Percentiles rank a stretch among this genome's conserved stretches.
Conservation (phyloP, 1,140 invertebrate species). For the Tetragnatha versicolor region DNA sequence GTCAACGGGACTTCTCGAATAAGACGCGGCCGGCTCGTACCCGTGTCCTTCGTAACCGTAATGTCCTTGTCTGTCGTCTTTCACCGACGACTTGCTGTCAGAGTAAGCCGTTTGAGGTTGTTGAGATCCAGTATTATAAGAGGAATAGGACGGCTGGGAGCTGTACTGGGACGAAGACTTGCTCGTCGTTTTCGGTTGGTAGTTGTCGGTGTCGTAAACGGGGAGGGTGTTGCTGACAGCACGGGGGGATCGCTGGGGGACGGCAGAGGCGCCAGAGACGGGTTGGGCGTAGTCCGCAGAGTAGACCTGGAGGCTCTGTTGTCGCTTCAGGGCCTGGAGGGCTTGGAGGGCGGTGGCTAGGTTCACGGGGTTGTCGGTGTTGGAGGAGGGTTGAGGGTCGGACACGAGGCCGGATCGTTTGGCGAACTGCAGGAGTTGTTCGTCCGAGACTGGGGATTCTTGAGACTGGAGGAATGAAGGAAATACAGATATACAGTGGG, state of each 20-base stretch:
- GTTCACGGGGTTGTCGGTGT: background rate
- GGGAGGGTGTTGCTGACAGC: background rate
- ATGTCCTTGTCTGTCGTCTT: slow-evolving; percentile 32
- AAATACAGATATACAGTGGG: background rate
- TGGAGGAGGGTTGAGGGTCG: background rate
- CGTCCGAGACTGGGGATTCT: background rate
- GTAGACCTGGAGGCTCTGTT: background rate
- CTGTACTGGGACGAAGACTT: too few relatives aligned
- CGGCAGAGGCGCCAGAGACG: background rate
- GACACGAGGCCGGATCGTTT: slow-evolving; percentile 23
- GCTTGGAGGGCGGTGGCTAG: background rate
- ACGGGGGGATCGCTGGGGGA: background rate
- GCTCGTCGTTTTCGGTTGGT: background rate
- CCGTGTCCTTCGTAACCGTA: slow-evolving; percentile 24
- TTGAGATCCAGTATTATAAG: background rate
- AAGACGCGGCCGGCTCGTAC: background rate
- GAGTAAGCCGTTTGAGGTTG: background rate
- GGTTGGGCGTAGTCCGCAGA: background rate
- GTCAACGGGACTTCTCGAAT: background rate
- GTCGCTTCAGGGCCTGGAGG: background rate
- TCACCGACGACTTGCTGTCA: background rate
- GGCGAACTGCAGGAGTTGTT: slow-evolving; percentile 6
- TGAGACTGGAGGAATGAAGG: background rate
- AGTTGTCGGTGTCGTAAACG: background rate
- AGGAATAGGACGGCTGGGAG: background rate